These are phyloP conservation scores for Grallaria varia DNA, from an alignment of 2,113 vertebrate genomes.

Conservation along the genomic window DNA sequence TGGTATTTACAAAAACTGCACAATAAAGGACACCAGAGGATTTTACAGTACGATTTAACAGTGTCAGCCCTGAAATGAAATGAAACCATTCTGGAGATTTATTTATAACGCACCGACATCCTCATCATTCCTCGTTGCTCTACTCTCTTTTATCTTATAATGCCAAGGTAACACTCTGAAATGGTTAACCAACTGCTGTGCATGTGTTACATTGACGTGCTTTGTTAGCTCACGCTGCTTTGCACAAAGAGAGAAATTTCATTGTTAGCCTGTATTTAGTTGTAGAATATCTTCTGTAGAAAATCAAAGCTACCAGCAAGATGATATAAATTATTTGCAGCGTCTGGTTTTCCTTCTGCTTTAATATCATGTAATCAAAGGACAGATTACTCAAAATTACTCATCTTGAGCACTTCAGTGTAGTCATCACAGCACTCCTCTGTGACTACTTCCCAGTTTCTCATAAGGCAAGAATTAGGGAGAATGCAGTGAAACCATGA, in stretches of 20 bases:
- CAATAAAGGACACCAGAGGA: not conserved
- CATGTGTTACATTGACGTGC: not conserved
- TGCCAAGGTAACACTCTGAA: not conserved
- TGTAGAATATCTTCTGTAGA: not conserved
- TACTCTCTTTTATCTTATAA: not conserved
- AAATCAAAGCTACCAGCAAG: not conserved
- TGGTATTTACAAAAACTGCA: not conserved
- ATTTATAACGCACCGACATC: not conserved
- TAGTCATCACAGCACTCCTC: not conserved
- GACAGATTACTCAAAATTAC: conserved; percentile 47
- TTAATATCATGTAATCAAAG: conserved; percentile 32
- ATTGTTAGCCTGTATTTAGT: not conserved
- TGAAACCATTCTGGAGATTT: not conserved
- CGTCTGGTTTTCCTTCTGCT: conserved; percentile 11
- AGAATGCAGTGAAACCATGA: not conserved
- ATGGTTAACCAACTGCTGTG: not conserved
- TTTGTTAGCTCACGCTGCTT: not conserved
- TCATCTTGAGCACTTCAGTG: not conserved
- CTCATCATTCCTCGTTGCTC: not conserved
- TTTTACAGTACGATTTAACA: not conserved
- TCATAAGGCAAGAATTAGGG: not conserved
- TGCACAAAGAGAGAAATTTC: not conserved
- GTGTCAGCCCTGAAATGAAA: not conserved
- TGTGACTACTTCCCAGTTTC: conserved; percentile 8
- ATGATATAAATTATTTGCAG: conserved; percentile 16